phyloP scores from a whole-genome alignment of 2,113 vertebrate species.

The Ochotona princeps region DNA sequence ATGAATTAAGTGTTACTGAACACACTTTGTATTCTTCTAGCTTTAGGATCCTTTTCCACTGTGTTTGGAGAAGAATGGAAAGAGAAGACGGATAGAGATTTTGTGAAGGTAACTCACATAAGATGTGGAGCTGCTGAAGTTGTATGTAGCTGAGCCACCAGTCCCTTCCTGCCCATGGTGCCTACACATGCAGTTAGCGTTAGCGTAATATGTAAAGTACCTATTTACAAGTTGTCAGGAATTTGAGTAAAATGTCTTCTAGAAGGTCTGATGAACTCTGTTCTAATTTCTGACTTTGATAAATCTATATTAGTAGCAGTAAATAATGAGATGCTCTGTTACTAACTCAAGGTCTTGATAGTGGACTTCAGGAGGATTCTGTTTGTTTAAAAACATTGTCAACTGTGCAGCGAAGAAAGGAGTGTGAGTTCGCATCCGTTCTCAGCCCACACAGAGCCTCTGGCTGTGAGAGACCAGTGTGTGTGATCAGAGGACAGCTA shows the following conservation, averaged over 20 bases:
- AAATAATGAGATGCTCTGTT: not conserved
- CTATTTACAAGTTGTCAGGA: slow-evolving; percentile 6
- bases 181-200: slow-evolving; percentile 32
- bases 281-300: not conserved
- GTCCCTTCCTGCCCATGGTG: not conserved
- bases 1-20: slow-evolving; percentile 73
- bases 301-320: slow-evolving; percentile 6
- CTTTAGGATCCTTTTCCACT: slow-evolving; percentile 97
- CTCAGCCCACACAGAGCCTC: too few species aligned
- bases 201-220: not conserved
- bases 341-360: not conserved
- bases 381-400: not conserved
- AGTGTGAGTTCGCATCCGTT: too few species aligned
- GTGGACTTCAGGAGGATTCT: slow-evolving; percentile 31
- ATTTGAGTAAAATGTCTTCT: not conserved
- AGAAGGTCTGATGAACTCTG: slow-evolving; percentile 18
- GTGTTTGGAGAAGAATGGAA: slow-evolving; percentile 99
- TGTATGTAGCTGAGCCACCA: not conserved
- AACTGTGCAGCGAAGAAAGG: not conserved
- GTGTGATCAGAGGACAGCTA: not conserved
- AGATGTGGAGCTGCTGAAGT: slow-evolving; percentile 55
- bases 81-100: slow-evolving; percentile 99
- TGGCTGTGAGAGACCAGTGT: not conserved
- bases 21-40: slow-evolving; percentile 86
- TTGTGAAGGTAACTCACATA: slow-evolving; percentile 93